Base-by-base conservation (phyloP, 2,113 vertebrate species). In the Menidia beryllina region DNA sequence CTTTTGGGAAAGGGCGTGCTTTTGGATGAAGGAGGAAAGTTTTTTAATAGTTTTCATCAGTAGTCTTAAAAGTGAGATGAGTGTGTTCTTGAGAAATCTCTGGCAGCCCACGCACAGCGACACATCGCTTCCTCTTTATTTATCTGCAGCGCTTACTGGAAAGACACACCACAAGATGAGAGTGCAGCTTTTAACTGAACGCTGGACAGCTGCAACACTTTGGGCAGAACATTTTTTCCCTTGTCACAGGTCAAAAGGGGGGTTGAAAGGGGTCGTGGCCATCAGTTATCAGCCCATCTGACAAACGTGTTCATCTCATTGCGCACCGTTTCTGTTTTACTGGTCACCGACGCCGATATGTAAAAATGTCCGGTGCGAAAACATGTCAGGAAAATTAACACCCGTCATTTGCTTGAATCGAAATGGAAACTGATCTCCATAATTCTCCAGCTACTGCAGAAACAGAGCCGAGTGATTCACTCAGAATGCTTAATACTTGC, bases 51-150 rank as follows among this genome's bases (percentile, higher is more conserved):
- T n/a, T n/a, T n/a, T 41, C 24, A 52, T 7, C 19, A n/a, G 26
- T 25, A 25, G 38, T 17, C 7, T 50, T 58, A 36, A 19, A 57
- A 50, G 50, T 47, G 39, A 72, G 75, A 47, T 0, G 2, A 20
- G 7, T 7, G 12, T 36, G 49, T 71, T 71, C 15, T 68, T 71
- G 60, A 49, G 56, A 76, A 79, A 70, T 67, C 20, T 66, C 5
- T 3, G 25, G 19, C 64, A 57, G 58, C 70, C 62, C 67, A 66
- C 71, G 39, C 50, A 13, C 15, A 24, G 51, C 66, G 49, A 34
- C 62, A 81, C 77, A 71, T 70, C 69, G 21, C 76, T 77, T 83
- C 80, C 77, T 74, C 41, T 48, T 41, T 27, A 26, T 38, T 34
- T 17, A 15, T n/a, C 17, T 11, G 36, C 48, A 41, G 56, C 8